Percentiles rank a stretch among this genome's conserved stretches.
phyloP scores from a whole-genome alignment of 2,113 vertebrate genomes.

The Benitochromis conjunctus region DNA sequence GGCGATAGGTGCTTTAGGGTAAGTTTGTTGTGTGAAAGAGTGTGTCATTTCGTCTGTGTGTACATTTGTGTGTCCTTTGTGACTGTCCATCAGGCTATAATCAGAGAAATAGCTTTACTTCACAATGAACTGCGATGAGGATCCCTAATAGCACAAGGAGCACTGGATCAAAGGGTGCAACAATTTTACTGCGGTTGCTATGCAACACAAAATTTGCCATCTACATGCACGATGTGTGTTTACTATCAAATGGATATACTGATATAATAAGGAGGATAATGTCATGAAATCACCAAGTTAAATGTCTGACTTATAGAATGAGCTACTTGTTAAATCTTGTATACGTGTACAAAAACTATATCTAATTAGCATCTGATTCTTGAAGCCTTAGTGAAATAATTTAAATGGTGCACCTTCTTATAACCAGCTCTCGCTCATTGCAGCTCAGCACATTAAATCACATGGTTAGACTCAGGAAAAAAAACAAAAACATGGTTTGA shows the following conservation, averaged over 20 bases:
- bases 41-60: not conserved
- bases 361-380: not conserved
- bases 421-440: not conserved
- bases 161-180: constrained; percentile 18
- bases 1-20: constrained; percentile 9
- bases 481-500: not conserved
- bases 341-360: not conserved
- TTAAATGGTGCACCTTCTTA: not conserved
- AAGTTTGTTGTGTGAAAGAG: not conserved
- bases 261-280: constrained; percentile 8
- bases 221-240: not conserved
- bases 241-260: not conserved
- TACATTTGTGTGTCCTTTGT: not conserved
- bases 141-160: constrained; percentile 3
- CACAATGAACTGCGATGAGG: not conserved
- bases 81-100: constrained; percentile 1
- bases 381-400: not conserved
- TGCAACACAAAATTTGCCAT: constrained; percentile 10
- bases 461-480: not conserved
- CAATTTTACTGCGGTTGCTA: constrained; percentile 5
- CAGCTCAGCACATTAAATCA: not conserved
- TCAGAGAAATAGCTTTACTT: constrained; percentile 4
- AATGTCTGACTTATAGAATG: not conserved
- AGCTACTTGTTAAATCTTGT: not conserved
- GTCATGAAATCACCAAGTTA: not conserved